These are phyloP conservation scores for Thamnophis elegans DNA, from an alignment of 2,797 vertebrate species.

Conservation along the genomic window DNA sequence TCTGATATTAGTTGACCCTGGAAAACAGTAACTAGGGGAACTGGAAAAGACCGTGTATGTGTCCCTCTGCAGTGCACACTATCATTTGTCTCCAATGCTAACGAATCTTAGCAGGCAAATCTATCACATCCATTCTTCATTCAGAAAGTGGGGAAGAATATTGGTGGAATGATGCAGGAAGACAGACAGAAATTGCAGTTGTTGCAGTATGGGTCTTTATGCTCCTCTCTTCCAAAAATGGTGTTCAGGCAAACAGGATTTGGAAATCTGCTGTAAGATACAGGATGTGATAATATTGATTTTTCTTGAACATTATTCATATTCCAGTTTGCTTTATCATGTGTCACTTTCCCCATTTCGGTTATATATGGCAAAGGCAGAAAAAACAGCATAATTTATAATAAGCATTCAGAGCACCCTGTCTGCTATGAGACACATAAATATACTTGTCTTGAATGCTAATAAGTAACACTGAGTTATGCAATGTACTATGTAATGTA, in stretches of 20 bases:
- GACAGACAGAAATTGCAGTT: not conserved
- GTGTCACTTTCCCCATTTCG: not conserved
- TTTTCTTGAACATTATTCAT: not conserved
- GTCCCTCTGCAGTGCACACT: not conserved
- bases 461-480: conserved; percentile 46
- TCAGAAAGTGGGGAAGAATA: not conserved
- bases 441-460: conserved; percentile 39
- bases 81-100: not conserved
- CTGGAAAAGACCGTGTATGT: not conserved
- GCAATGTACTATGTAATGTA: conserved; percentile 9
- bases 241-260: not conserved
- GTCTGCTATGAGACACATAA: conserved; percentile 33
- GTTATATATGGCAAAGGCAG: conserved; percentile 34
- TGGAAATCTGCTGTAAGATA: not conserved
- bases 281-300: not conserved
- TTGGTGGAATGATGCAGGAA: not conserved
- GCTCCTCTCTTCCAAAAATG: not conserved
- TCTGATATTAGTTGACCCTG: not conserved
- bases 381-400: conserved; percentile 32
- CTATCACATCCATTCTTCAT: not conserved
- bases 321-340: not conserved
- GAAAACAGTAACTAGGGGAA: not conserved
- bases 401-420: conserved; percentile 38
- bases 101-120: not conserved
- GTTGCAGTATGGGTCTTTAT: not conserved